These are phyloP conservation scores for Abrostola tripartita DNA, from an alignment of 2,888 invertebrate genomes.

Conservation along the genomic window DNA sequence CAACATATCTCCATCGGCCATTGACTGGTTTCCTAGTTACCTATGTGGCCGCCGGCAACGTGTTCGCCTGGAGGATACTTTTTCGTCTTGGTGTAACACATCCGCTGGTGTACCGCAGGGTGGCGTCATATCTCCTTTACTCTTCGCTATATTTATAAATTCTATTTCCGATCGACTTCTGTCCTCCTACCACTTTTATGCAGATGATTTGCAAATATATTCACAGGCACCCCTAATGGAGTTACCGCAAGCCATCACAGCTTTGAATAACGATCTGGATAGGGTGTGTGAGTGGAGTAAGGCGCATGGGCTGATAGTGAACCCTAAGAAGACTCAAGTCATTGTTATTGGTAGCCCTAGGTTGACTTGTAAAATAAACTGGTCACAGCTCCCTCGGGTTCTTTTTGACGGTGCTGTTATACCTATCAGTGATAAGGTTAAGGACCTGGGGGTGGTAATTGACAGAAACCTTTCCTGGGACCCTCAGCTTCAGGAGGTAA, in stretches of 20 bases:
- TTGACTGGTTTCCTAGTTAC: neutral
- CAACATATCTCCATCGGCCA: neutral
- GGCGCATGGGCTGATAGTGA: neutral
- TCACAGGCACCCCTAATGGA: too few relatives aligned
- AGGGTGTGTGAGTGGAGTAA: too few relatives aligned
- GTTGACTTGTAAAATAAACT: neutral
- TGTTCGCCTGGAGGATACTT: too few relatives aligned
- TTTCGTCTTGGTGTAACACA: too few relatives aligned
- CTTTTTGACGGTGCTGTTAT: too few relatives aligned
- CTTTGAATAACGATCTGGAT: neutral
- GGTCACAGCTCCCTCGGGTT: neutral
- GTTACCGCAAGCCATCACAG: neutral
- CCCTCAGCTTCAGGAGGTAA: too few relatives aligned
- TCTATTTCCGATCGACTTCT: neutral
- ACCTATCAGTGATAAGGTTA: too few relatives aligned
- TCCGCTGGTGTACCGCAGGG: too few relatives aligned
- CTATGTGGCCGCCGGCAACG: neutral
- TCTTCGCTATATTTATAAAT: neutral
- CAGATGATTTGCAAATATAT: neutral
- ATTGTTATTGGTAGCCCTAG: too few relatives aligned
- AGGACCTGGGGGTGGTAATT: too few relatives aligned
- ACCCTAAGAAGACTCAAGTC: too few relatives aligned
- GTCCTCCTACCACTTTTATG: neutral
- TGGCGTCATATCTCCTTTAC: neutral
- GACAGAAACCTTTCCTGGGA: too few relatives aligned